phyloP scores from a whole-genome alignment of 2,113 vertebrate species.

The Vulpes vulpes region DNA sequence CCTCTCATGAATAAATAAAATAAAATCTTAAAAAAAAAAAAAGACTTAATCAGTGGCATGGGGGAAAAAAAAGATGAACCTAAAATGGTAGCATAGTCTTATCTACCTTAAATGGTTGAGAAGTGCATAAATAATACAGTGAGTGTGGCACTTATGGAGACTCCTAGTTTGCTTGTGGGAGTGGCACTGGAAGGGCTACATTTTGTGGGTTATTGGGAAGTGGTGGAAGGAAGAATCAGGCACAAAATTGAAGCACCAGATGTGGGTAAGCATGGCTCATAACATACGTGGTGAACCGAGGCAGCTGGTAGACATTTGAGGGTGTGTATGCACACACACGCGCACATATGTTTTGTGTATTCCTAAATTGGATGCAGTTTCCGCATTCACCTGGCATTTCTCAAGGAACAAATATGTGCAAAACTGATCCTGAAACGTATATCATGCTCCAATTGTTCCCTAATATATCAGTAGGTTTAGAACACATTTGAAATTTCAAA shows the following conservation, averaged over 20 bases:
- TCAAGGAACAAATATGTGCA: not conserved
- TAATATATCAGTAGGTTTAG: not conserved
- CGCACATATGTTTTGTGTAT: not conserved
- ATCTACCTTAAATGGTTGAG: not conserved
- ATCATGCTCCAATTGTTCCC: not conserved
- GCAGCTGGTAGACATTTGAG: not conserved
- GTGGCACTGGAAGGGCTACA: not conserved
- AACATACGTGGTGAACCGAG: not conserved
- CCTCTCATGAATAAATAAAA: no score
- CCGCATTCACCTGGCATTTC: not conserved
- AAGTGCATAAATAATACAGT: not conserved
- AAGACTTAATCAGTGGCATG: not conserved
- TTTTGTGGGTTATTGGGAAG: not conserved
- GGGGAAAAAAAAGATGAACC: not conserved
- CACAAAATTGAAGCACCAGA: not conserved
- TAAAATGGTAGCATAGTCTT: not conserved
- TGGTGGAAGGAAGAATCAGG: not conserved
- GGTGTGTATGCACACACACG: no score
- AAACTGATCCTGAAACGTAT: not conserved
- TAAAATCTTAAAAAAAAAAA: no score
- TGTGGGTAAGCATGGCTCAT: not conserved
- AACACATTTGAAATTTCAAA: slow-evolving; percentile 8
- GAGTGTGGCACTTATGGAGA: not conserved
- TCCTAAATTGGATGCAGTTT: not conserved
- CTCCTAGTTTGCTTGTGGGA: not conserved